Conservation (phyloP, 2,113 vertebrate genomes). For the Macrotis lagotis region DNA sequence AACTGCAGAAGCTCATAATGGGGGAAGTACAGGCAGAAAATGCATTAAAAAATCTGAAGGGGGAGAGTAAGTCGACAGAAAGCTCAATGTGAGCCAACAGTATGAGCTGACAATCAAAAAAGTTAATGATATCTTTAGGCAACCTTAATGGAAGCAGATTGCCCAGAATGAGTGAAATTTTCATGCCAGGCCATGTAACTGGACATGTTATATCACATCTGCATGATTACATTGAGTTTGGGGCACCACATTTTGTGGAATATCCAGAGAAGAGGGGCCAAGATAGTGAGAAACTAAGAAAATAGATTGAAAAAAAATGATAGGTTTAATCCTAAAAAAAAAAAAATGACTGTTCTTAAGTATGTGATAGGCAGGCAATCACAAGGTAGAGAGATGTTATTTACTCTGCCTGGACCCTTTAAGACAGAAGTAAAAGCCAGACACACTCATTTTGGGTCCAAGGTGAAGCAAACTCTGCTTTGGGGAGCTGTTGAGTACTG, state of each 20-base stretch:
- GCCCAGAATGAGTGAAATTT: background rate
- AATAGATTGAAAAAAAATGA: background rate
- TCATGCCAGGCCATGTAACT: background rate
- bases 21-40: background rate
- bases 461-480: background rate
- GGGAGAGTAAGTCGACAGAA: background rate
- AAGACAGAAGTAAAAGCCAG: conserved; percentile 8
- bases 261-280: background rate
- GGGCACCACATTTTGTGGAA: background rate
- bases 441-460: background rate
- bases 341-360: background rate
- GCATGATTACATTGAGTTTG: background rate
- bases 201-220: background rate
- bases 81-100: background rate
- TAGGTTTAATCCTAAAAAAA: background rate
- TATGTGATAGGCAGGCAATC: background rate
- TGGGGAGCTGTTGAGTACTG: background rate
- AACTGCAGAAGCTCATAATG: background rate
- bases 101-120: background rate
- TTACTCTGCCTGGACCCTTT: conserved; percentile 13
- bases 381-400: background rate
- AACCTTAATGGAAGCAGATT: background rate
- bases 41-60: background rate
- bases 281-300: background rate
- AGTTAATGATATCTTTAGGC: background rate